Conservation (phyloP, 2,797 vertebrate genomes). For the Ceyx erithaca region DNA sequence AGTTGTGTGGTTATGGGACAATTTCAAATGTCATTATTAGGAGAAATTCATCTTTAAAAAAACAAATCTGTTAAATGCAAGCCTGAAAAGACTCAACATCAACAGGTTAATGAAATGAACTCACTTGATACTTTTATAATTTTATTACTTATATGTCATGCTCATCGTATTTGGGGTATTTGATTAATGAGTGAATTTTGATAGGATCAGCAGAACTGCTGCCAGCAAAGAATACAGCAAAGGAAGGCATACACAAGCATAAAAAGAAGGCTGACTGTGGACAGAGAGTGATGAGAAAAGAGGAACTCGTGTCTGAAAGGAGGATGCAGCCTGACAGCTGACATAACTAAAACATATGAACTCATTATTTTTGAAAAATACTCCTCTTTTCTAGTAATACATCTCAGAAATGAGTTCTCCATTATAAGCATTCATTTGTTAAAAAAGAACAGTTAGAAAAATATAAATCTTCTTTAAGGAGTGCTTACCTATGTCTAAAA, state of each 20-base stretch:
- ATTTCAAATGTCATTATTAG: not conserved
- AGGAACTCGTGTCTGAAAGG: constrained; percentile 41
- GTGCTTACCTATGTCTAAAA: constrained; percentile 99
- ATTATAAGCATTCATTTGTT: constrained; percentile 69
- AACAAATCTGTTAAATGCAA: not conserved
- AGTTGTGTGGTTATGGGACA: not conserved
- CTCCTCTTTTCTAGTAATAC: constrained; percentile 46
- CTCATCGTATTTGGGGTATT: not conserved
- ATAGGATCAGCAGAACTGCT: constrained; percentile 23
- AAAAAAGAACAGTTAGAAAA: constrained; percentile 63
- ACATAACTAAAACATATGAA: constrained; percentile 69
- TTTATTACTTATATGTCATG: not conserved
- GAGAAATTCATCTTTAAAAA: constrained; percentile 6
- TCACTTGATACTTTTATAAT: not conserved
- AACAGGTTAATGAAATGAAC: constrained; percentile 11
- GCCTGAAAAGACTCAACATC: not conserved
- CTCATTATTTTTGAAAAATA: constrained; percentile 70
- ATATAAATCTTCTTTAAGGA: constrained; percentile 74
- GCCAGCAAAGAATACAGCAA: not conserved
- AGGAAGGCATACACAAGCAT: constrained; percentile 11
- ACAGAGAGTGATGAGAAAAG: constrained; percentile 50
- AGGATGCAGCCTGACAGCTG: constrained; percentile 51
- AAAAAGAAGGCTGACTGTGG: constrained; percentile 8
- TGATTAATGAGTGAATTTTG: constrained; percentile 34
- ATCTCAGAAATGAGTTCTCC: constrained; percentile 60